A percentile compares a stretch with the other conserved stretches of the same genome.
Conservation (phyloP, 1,140 invertebrate species). For the Planococcus citri region DNA sequence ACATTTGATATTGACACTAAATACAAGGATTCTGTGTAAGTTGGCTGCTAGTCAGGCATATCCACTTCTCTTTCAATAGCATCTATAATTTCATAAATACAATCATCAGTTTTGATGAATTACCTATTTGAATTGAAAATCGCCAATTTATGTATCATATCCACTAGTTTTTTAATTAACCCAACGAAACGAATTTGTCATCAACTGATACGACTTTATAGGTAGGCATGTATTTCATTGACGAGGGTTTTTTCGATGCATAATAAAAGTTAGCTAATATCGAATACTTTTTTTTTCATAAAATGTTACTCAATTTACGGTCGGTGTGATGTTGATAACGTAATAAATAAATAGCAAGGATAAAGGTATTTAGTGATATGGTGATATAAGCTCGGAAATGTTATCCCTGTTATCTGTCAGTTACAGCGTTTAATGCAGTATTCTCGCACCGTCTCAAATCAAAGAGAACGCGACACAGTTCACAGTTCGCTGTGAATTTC, state of each 20-base stretch:
- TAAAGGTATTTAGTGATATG: not conserved
- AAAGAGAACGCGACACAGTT: not conserved
- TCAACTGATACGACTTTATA: not conserved
- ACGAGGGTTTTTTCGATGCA: not conserved
- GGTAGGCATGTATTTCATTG: no score
- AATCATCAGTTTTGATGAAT: no score
- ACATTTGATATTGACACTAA: no score
- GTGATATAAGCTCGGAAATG: not conserved
- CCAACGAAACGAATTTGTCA: not conserved
- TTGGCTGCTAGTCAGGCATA: no score
- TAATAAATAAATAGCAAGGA: conserved; percentile 8
- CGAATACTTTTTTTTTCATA: not conserved
- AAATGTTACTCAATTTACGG: not conserved
- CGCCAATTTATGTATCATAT: no score
- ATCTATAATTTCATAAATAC: no score
- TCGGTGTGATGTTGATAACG: conserved; percentile 1
- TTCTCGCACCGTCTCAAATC: not conserved
- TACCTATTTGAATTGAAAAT: no score
- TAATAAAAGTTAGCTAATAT: not conserved
- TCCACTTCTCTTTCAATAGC: no score
- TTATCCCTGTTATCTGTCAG: conserved; percentile 2
- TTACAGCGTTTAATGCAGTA: not conserved
- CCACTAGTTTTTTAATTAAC: not conserved
- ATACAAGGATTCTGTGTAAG: no score
- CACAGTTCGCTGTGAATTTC: not conserved